Percentiles rank a stretch among this genome's conserved stretches.
Conservation (phyloP, 2,888 invertebrate genomes). For the Mantis religiosa region DNA sequence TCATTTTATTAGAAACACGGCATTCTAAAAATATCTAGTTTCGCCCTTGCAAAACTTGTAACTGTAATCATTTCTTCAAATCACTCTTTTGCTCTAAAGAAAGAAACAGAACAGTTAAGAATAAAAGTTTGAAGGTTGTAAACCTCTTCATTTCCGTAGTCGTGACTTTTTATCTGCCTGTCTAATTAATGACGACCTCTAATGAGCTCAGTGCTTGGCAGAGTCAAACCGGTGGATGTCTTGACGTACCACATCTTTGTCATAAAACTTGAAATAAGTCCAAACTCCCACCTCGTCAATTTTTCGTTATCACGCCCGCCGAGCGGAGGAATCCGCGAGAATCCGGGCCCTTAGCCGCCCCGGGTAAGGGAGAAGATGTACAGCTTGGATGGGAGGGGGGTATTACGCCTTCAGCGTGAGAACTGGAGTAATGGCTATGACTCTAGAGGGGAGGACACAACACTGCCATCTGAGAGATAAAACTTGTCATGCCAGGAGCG, state of each 20-base stretch:
- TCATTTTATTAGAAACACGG: too few relatives aligned
- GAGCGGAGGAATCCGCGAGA: background rate
- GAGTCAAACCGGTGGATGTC: background rate
- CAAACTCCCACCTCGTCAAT: background rate
- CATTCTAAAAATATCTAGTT: too few relatives aligned
- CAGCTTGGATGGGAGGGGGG: background rate
- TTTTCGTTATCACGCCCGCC: background rate
- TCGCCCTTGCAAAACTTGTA: too few relatives aligned
- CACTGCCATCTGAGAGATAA: slow-evolving; percentile 3
- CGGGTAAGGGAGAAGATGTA: background rate
- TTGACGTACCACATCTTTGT: background rate
- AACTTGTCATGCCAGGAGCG: background rate
- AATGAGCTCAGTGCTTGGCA: background rate
- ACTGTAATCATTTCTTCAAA: too few relatives aligned
- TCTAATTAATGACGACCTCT: background rate
- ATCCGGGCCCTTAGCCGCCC: background rate
- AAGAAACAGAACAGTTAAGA: background rate
- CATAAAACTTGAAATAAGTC: background rate
- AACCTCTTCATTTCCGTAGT: background rate
- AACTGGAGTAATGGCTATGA: slow-evolving; percentile 1
- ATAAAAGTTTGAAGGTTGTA: background rate
- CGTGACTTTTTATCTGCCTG: background rate
- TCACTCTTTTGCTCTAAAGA: background rate
- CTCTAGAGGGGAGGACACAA: background rate
- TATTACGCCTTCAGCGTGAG: background rate